Base-by-base conservation (phyloP, 2,797 vertebrate species). In the Hippocampus kuda region DNA sequence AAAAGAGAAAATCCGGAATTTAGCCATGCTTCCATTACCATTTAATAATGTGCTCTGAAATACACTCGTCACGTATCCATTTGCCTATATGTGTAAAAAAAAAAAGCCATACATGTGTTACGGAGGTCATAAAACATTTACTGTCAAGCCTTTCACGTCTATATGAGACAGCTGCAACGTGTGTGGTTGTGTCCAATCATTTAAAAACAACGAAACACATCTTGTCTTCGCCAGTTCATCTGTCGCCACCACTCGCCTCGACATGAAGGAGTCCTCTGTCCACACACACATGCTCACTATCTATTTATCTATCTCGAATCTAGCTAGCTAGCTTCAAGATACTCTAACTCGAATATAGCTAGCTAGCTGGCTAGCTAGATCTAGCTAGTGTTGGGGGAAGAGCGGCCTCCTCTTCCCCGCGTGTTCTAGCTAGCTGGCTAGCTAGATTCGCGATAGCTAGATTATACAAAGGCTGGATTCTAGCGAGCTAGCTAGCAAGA, bases 241-340 rank as follows among this genome's bases (percentile, higher is more conserved):
- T 86, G 86, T 78, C 48, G 38, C 76, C 26, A 73, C 64, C 75
- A 78, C 84, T 77, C 68, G 10, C 82, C 75, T 79, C 82, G 73
- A 59, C 65, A 59, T 65, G 51, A 75, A 62, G 56, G 76, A 79
- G 75, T 67, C 54, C 15, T 65, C 72, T 79, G 73, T 72, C 30
- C 34, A 27, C 48, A 16, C n/a, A 49, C 20, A 64, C 66, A 18
- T 20, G 16, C 59, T 1, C 69, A 72, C 77, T 75, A 82, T 77
- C 80, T 73, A 79, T 75, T 75, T 74, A 74, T 83, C 30, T 30
- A 30, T 30, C 30, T n/a, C n/a, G n/a, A n/a, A n/a, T n/a, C n/a
- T n/a, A 16, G 15, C 11, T 34, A 46, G 2, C 44, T 46, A 46
- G 13, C 44, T 34, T n/a, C n/a, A n/a, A n/a, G n/a, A n/a, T n/a